phyloP scores from a whole-genome alignment of 1,140 invertebrate species.

The Musca vetustissima region DNA sequence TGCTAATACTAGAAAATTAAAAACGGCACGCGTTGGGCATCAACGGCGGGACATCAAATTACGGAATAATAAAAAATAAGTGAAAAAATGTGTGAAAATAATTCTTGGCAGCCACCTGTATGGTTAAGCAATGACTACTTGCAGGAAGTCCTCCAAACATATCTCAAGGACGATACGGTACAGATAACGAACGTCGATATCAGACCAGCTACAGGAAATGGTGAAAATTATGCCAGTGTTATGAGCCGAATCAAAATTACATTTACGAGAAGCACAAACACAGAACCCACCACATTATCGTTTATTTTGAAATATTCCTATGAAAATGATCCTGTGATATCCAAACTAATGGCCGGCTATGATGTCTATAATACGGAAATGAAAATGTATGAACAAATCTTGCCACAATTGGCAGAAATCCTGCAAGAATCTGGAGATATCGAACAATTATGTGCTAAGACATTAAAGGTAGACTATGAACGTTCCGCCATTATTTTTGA shows the following conservation, averaged over 20 bases:
- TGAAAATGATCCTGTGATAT: conserved; percentile 40
- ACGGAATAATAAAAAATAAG: too few relatives aligned
- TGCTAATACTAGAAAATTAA: too few relatives aligned
- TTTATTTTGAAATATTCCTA: conserved; percentile 50
- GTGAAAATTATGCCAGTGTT: conserved; percentile 52
- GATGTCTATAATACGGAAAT: conserved; percentile 44
- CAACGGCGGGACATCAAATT: too few relatives aligned
- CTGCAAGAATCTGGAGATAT: conserved; percentile 33
- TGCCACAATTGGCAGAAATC: conserved; percentile 39
- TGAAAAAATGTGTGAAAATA: conserved; percentile 14
- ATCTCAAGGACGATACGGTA: conserved; percentile 38
- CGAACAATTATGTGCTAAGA: conserved; percentile 48
- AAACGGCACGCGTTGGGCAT: too few relatives aligned
- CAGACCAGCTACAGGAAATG: conserved; percentile 48
- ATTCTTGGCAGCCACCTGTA: conserved; percentile 31
- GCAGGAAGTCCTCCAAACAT: conserved; percentile 34
- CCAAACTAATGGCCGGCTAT: conserved; percentile 40
- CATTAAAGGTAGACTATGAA: conserved; percentile 47
- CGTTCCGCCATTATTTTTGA: conserved; percentile 57
- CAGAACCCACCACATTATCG: conserved; percentile 29
- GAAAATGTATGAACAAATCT: conserved; percentile 49
- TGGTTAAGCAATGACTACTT: conserved; percentile 46
- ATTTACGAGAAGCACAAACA: conserved; percentile 29
- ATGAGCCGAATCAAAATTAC: conserved; percentile 45
- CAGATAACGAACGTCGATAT: conserved; percentile 35